Evolutionary conservation across 1,140 invertebrate species (phyloP), one percentile per base, ranked within the genome.

Genomic region (Apocrypta bakeri): DNA sequence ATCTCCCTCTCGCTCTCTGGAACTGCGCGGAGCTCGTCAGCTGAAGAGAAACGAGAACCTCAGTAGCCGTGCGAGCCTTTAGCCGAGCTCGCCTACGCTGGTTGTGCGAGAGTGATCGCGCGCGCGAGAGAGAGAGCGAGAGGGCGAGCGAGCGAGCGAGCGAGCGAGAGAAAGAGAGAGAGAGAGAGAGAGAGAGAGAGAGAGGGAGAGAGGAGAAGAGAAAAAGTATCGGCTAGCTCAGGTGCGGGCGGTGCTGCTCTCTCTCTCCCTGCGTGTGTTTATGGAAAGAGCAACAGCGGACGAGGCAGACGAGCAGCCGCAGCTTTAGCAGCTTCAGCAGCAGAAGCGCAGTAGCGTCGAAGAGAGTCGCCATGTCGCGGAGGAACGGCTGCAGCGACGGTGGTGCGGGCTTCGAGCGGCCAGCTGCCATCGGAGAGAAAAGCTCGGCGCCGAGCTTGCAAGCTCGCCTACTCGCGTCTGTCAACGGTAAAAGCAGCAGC

Each of bases 241-340:
- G 48, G 48, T n/a, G 48, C 48, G 48, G 48, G 48, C 48, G 48
- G 48, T 56, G 48, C 48, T 21, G 48, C 48, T 56, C 21, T 48
- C 42, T 48, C 48, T n/a, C 21, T n/a, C 21, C n/a, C 21, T 21
- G 17, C 17, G 48, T 21, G 48, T 21, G 48, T 56, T 56, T 21
- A 56, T 56, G 48, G 48, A 56, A 56, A 56, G 48, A 56, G 48
- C 48, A 56, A 21, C 48, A 56, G 21, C 17, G 48, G 42, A 17
- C 42, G 42, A 48, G 42, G 42, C 42, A 48, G 21, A 48, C 42
- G 42, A n/a, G 42, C 14, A 48, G 21, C 21, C 6, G n/a, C 17
- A 21, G 17, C 48, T 21, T 14, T 21, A 74, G 77, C 29, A 77
- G 79, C 76, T 79, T 66, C 77, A 84, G 77, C 63, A 80, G 72